phyloP scores from a whole-genome alignment of 2,113 vertebrate species.

The Rattus norvegicus region GRCr8 NC_086031.1:32797001-32797500 shows the following conservation, averaged over 20 bases:
- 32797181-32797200: too few species aligned
- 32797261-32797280: not conserved
- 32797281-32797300: not conserved
- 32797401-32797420: accelerated
- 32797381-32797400: accelerated
- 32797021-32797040: not conserved
- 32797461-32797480: not conserved
- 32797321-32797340: not conserved
- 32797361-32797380: not conserved
- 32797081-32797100: not conserved
- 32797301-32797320: not conserved
- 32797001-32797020: not conserved
- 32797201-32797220: not conserved
- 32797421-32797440: not conserved
- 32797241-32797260: not conserved
- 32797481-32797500: not conserved
- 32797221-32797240: not conserved
- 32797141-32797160: not conserved
- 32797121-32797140: accelerated
- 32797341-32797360: not conserved
- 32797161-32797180: not conserved
- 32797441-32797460: not conserved
- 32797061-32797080: too few species aligned
- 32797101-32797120: not conserved
- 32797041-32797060: not conserved